Evolutionary conservation across 2,797 vertebrate genomes (phyloP).

Genomic region (Ciconia nigra): DNA sequence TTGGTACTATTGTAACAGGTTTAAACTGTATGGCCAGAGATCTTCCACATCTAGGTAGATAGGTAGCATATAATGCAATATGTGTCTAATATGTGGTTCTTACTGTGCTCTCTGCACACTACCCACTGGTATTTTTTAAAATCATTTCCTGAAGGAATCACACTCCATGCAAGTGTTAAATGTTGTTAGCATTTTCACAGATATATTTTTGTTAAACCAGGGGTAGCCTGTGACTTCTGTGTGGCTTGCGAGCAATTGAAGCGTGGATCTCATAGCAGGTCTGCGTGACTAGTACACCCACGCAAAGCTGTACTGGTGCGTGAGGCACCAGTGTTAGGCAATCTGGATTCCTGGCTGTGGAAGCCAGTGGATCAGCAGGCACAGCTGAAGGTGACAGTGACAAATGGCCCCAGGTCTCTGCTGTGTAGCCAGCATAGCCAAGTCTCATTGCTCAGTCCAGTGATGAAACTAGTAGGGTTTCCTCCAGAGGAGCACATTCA

Average conservation of each 20-base stretch:
- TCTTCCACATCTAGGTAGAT: neutral
- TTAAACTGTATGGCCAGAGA: neutral
- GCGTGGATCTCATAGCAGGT: neutral
- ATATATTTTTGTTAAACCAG: neutral
- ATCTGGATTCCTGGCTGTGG: neutral
- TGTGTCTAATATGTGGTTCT: neutral
- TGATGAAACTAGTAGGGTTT: neutral
- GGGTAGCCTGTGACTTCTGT: neutral
- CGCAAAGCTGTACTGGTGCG: neutral
- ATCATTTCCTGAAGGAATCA: neutral
- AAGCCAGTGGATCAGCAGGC: neutral
- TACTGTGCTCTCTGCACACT: neutral
- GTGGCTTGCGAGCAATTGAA: neutral
- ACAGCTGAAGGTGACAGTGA: neutral
- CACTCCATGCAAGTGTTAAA: neutral
- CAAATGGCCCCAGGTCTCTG: neutral
- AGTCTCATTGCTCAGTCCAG: neutral
- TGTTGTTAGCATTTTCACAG: neutral
- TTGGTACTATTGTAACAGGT: neutral
- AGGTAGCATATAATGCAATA: neutral
- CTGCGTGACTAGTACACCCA: accelerated
- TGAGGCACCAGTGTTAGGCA: neutral
- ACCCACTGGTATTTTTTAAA: neutral
- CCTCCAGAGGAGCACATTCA: neutral
- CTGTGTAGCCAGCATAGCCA: neutral